Conservation (phyloP, 1,140 invertebrate species). For the Pachypsylla venusta region DNA sequence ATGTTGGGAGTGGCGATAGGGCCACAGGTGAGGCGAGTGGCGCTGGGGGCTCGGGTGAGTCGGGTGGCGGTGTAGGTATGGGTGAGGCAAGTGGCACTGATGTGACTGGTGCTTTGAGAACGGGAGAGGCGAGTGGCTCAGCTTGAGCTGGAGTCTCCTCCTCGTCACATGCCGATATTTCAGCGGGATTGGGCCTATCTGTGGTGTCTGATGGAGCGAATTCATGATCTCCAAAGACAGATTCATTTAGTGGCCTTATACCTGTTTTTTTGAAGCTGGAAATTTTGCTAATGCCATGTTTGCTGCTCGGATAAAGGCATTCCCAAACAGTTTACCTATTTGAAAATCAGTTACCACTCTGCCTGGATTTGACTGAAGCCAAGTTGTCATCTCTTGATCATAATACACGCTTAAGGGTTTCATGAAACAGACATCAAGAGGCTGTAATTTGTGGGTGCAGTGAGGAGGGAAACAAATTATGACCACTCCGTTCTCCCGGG, state of each 20-base stretch:
- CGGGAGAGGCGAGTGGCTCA: too few relatives aligned
- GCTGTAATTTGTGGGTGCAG: slow-evolving; percentile 29
- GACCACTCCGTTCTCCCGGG: slow-evolving; percentile 17
- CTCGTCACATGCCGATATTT: too few relatives aligned
- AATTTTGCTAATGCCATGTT: not conserved
- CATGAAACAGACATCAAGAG: slow-evolving; percentile 28
- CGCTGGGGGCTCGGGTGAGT: too few relatives aligned
- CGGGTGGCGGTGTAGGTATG: too few relatives aligned
- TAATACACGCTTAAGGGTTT: not conserved
- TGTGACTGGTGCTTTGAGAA: too few relatives aligned
- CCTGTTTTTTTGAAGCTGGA: not conserved
- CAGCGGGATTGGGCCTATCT: too few relatives aligned
- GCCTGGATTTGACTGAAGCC: not conserved
- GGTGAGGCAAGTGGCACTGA: too few relatives aligned
- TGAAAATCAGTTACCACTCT: not conserved
- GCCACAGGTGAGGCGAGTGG: too few relatives aligned
- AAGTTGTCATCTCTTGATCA: not conserved
- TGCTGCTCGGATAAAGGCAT: not conserved
- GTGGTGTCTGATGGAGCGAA: too few relatives aligned
- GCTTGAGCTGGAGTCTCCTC: too few relatives aligned
- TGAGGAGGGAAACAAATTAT: slow-evolving; percentile 30
- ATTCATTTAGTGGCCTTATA: not conserved
- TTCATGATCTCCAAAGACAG: not conserved
- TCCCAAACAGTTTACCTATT: not conserved
- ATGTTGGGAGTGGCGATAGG: too few relatives aligned